These are phyloP conservation scores for Gallinago paraguaiae DNA, from an alignment of 2,113 vertebrate genomes.

Conservation along the genomic window DNA sequence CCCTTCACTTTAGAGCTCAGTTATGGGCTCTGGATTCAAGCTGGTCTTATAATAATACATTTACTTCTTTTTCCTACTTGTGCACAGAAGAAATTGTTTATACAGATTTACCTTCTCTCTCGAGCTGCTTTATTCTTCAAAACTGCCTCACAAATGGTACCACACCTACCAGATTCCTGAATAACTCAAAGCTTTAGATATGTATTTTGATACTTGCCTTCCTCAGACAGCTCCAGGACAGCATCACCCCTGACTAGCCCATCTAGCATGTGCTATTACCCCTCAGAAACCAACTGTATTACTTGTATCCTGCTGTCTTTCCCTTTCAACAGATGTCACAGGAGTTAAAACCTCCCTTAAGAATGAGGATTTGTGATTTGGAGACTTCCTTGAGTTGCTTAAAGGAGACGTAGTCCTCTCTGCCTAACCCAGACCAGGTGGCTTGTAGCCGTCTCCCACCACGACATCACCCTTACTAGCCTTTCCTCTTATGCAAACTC, in stretches of 20 bases:
- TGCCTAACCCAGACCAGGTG: background rate
- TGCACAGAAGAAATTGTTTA: background rate
- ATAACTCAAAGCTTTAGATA: background rate
- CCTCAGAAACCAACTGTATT: background rate
- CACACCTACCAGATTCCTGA: background rate
- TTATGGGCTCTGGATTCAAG: background rate
- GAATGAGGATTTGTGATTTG: background rate
- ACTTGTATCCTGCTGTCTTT: background rate
- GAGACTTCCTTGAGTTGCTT: background rate
- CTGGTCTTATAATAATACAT: background rate
- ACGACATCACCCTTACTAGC: background rate
- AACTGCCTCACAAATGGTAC: background rate
- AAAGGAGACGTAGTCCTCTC: background rate
- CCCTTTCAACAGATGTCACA: background rate
- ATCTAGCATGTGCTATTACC: background rate
- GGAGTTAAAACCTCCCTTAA: background rate
- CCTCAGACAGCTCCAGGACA: background rate
- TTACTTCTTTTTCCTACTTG: background rate
- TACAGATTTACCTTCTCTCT: background rate
- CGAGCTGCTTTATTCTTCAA: background rate
- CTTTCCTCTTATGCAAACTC: background rate
- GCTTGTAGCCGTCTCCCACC: background rate
- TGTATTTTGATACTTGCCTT: background rate
- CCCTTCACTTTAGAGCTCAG: background rate
- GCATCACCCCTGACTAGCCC: background rate